Evolutionary conservation across 2,797 vertebrate genomes (phyloP).

Genomic region (Pogoniulus pusillus): DNA sequence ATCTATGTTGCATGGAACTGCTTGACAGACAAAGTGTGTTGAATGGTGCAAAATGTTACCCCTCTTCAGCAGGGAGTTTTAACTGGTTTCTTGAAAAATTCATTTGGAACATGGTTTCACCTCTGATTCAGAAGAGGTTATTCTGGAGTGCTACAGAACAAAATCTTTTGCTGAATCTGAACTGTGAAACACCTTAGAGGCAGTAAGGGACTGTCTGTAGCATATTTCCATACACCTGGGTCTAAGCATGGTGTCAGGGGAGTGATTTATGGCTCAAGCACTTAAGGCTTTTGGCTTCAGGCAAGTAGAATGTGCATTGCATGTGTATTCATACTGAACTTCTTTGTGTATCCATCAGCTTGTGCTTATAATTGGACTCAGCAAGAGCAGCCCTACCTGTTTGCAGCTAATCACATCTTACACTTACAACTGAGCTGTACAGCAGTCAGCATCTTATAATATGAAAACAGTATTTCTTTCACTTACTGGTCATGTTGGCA

Average conservation of each 20-base stretch:
- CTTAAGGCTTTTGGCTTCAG: not conserved
- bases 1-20: not conserved
- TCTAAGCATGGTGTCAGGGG: not conserved
- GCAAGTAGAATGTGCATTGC: not conserved
- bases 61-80: not conserved
- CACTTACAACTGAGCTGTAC: not conserved
- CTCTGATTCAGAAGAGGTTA: not conserved
- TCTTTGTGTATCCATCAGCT: not conserved
- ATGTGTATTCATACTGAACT: not conserved
- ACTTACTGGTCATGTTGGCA: not conserved
- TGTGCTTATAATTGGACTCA: not conserved
- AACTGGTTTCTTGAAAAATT: not conserved
- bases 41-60: not conserved
- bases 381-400: slow-evolving; percentile 2
- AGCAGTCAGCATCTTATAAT: not conserved
- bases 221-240: not conserved
- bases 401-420: not conserved
- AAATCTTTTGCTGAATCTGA: not conserved
- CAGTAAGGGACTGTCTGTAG: not conserved
- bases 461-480: not conserved
- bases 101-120: not conserved
- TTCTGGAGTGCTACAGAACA: not conserved
- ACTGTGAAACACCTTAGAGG: not conserved
- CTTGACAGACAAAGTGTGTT: not conserved
- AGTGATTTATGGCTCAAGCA: not conserved